Conservation (phyloP, 2,113 vertebrate species). For the Xerus inauris region DNA sequence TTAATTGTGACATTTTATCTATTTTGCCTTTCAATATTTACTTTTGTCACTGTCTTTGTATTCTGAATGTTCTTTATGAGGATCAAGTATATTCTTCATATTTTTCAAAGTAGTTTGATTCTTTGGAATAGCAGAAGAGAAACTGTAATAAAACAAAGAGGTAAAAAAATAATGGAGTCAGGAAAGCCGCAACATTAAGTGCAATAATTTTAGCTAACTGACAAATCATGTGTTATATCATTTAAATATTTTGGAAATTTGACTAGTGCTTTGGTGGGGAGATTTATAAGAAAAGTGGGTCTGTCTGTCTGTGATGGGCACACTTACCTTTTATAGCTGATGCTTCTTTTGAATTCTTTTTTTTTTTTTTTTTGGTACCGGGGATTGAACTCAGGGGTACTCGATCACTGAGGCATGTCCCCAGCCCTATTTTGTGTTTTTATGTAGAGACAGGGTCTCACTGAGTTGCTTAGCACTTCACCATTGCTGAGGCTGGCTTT, state of each 20-base stretch:
- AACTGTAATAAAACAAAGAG: not conserved
- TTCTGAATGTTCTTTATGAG: not conserved
- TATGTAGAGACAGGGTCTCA: too few relatives aligned
- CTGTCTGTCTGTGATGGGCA: not conserved
- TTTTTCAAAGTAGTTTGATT: not conserved
- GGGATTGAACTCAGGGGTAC: too few relatives aligned
- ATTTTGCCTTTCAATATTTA: not conserved
- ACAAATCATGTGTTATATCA: not conserved
- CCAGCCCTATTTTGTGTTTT: too few relatives aligned
- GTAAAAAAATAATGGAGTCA: not conserved
- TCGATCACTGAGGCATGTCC: too few relatives aligned
- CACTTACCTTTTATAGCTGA: not conserved
- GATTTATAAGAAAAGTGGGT: not conserved
- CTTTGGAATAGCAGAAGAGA: not conserved
- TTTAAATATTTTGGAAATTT: slow-evolving; percentile 13
- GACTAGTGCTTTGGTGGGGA: not conserved
- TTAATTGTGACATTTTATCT: not conserved
- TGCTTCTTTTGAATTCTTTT: not conserved
- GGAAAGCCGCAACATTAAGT: not conserved
- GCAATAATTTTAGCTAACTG: not conserved
- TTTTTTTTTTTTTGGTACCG: too few relatives aligned
- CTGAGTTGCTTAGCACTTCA: too few relatives aligned
- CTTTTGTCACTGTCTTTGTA: not conserved
- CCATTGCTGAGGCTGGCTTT: too few relatives aligned
- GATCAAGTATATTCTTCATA: not conserved